Conservation (phyloP, 1,140 invertebrate genomes). For the Leucophenga varia region DNA sequence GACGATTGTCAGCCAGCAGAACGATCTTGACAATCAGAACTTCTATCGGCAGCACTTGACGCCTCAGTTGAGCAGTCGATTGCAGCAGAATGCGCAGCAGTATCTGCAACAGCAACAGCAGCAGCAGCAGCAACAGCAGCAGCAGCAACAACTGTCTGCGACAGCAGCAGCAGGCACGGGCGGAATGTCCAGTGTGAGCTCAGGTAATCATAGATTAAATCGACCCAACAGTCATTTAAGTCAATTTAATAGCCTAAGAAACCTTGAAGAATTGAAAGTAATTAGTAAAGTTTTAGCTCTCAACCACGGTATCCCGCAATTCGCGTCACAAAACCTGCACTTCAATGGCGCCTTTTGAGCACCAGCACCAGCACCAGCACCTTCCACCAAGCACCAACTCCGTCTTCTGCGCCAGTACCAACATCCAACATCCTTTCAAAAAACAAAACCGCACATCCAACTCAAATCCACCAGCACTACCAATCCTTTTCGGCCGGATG, state of each 20-base stretch:
- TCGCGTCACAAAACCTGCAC: slow-evolving; percentile 49
- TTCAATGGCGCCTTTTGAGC: slow-evolving; percentile 44
- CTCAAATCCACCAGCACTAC: slow-evolving; percentile 2
- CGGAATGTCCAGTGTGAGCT: no score
- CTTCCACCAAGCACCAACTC: slow-evolving; percentile 22
- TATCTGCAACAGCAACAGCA: slow-evolving; percentile 41
- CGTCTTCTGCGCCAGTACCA: slow-evolving; percentile 18
- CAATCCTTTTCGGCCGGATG: slow-evolving; percentile 4
- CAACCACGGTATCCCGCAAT: slow-evolving; percentile 64
- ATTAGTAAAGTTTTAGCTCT: slow-evolving; percentile 76
- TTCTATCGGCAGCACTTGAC: slow-evolving; percentile 50
- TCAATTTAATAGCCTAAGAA: slow-evolving; percentile 53
- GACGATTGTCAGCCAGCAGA: slow-evolving; percentile 36
- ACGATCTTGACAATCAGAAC: slow-evolving; percentile 45
- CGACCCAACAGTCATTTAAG: slow-evolving; percentile 65
- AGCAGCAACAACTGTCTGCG: slow-evolving; percentile 19
- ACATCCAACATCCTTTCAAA: not conserved
- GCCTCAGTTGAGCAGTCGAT: slow-evolving; percentile 40
- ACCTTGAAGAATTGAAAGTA: slow-evolving; percentile 71
- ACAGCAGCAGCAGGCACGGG: no score
- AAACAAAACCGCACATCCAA: no score
- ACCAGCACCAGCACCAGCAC: slow-evolving; percentile 24
- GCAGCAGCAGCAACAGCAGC: slow-evolving; percentile 36
- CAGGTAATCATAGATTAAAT: slow-evolving; percentile 60
- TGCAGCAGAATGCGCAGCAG: slow-evolving; percentile 48